Evolutionary conservation across 2,113 vertebrate species (phyloP).

Genomic region (Toxotes chatareus): DNA sequence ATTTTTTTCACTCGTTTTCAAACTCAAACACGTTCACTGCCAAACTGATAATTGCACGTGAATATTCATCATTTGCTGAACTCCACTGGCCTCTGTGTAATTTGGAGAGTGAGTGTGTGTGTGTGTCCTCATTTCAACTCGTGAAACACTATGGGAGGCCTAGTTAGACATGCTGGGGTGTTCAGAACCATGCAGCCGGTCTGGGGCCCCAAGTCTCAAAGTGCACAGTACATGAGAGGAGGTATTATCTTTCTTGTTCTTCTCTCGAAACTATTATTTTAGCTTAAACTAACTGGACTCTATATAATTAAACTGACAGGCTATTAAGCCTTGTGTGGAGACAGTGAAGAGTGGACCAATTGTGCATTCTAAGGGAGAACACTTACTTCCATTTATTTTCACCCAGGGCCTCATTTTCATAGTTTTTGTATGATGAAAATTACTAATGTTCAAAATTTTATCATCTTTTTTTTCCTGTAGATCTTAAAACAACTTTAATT

Average conservation of each 20-base stretch:
- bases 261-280: conserved; percentile 17
- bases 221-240: neutral
- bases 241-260: conserved; percentile 3
- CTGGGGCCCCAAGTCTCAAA: neutral
- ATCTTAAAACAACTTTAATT: neutral
- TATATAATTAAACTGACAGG: conserved; percentile 47
- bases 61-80: conserved; percentile 57
- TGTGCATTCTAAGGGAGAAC: neutral
- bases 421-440: neutral
- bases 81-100: conserved; percentile 27
- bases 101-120: conserved; percentile 23
- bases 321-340: conserved; percentile 24
- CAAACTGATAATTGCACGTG: conserved; percentile 48
- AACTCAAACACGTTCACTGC: conserved; percentile 26
- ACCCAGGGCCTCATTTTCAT: neutral
- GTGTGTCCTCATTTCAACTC: conserved; percentile 62
- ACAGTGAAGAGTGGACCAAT: conserved; percentile 5
- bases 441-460: neutral
- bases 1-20: conserved; percentile 1
- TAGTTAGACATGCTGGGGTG: conserved; percentile 48
- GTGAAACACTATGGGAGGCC: conserved; percentile 28
- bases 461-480: neutral
- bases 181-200: conserved; percentile 18
- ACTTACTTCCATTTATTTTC: neutral
- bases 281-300: conserved; percentile 32